These are phyloP conservation scores for Drosophila birchii DNA, from an alignment of 2,888 invertebrate genomes.

Conservation along the genomic window DNA sequence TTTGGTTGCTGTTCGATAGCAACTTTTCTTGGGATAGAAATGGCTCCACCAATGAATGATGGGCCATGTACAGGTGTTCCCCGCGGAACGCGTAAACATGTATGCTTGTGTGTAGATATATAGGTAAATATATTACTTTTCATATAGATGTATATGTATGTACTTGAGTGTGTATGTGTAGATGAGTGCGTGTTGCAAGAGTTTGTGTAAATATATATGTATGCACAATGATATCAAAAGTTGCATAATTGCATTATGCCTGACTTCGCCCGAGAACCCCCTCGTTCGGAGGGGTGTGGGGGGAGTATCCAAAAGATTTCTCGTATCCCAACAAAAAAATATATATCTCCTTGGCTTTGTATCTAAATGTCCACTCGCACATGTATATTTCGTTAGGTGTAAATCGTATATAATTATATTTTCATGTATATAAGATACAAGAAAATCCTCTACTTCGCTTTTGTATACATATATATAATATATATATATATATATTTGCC, in stretches of 20 bases:
- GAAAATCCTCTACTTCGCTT: constrained; percentile 22
- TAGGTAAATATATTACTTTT: constrained; percentile 43
- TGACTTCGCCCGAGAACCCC: constrained; percentile 6
- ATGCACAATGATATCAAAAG: constrained; percentile 59
- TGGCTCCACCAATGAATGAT: background rate
- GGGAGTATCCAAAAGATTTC: constrained; percentile 49
- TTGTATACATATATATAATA: constrained; percentile 17
- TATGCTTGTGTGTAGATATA: constrained; percentile 38
- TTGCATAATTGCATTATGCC: constrained; percentile 68
- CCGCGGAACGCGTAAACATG: constrained; percentile 34
- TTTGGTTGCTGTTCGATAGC: constrained; percentile 14
- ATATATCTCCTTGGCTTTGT: constrained; percentile 15
- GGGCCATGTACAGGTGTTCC: constrained; percentile 23
- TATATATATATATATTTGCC: constrained; percentile 15
- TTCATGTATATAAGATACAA: constrained; percentile 30
- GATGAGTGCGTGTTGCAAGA: constrained; percentile 21
- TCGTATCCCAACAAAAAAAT: constrained; percentile 5
- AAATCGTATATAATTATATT: constrained; percentile 57
- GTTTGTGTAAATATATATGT: constrained; percentile 12
- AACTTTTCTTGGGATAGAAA: constrained; percentile 8
- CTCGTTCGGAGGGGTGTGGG: constrained; percentile 12
- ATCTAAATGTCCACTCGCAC: constrained; percentile 47
- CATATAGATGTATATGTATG: constrained; percentile 15
- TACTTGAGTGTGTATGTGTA: constrained; percentile 12
- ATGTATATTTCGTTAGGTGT: constrained; percentile 37